Evolutionary conservation across 2,797 vertebrate genomes (phyloP).

Genomic region (Pangasius sanitwongsei): DNA sequence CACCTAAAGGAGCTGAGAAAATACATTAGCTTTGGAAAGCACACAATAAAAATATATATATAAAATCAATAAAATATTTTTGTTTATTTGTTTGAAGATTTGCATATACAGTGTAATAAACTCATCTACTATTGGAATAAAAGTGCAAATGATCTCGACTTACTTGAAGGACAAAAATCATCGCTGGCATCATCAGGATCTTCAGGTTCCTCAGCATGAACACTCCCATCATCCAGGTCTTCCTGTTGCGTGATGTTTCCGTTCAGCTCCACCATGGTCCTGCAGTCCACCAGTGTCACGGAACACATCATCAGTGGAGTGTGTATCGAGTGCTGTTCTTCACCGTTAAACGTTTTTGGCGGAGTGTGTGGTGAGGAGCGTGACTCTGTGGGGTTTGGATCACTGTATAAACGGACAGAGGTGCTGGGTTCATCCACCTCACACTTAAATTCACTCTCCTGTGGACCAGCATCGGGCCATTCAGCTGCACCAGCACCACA

Average conservation of each 20-base stretch:
- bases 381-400: not conserved
- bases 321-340: not conserved
- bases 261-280: not conserved
- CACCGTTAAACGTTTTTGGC: not conserved
- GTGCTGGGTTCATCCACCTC: conserved; percentile 5
- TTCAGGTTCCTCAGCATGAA: not conserved
- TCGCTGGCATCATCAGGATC: not conserved
- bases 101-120: not conserved
- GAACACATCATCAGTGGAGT: not conserved
- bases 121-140: not conserved
- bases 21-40: not conserved
- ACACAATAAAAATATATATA: not conserved
- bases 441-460: not conserved
- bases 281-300: not conserved
- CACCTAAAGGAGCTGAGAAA: not conserved
- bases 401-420: not conserved
- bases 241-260: not conserved
- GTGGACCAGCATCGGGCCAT: not conserved
- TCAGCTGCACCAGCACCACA: not conserved
- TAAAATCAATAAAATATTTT: not conserved
- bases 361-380: not conserved
- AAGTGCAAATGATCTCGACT: not conserved
- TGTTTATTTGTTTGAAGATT: not conserved
- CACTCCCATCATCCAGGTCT: not conserved
- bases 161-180: conserved; percentile 17